These are phyloP conservation scores for Euphydryas editha DNA, from an alignment of 2,888 invertebrate genomes.

Conservation along the genomic window DNA sequence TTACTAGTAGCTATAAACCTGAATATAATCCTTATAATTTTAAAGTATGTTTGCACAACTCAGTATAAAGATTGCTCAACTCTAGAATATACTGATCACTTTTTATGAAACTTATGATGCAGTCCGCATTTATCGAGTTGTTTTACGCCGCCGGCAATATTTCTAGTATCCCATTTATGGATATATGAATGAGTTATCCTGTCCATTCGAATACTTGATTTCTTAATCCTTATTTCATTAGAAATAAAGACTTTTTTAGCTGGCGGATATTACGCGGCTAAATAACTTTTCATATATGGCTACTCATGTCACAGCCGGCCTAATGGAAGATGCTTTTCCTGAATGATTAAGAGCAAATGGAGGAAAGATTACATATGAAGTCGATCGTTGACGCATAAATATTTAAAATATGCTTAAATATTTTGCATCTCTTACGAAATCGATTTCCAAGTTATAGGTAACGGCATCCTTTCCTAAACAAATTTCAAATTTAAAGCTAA, in stretches of 20 bases:
- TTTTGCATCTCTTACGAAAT: slow-evolving; percentile 25
- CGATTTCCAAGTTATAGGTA: slow-evolving; percentile 8
- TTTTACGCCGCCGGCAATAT: slow-evolving; percentile 51
- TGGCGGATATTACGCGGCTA: slow-evolving; percentile 39
- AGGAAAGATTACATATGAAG: slow-evolving; percentile 29
- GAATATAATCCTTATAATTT: slow-evolving; percentile 10
- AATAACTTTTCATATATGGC: slow-evolving; percentile 39
- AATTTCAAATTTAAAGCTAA: slow-evolving; percentile 4
- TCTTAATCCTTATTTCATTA: slow-evolving; percentile 44
- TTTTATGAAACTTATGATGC: slow-evolving; percentile 57
- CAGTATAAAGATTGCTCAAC: slow-evolving; percentile 28
- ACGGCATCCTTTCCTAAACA: slow-evolving; percentile 5
- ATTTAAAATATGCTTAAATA: slow-evolving; percentile 19
- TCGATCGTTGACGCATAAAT: slow-evolving; percentile 19
- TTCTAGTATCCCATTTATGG: slow-evolving; percentile 62
- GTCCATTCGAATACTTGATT: slow-evolving; percentile 34
- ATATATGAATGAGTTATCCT: slow-evolving; percentile 64
- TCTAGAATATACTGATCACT: slow-evolving; percentile 30
- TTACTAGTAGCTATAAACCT: not conserved
- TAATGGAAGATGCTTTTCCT: slow-evolving; percentile 41
- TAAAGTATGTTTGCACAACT: slow-evolving; percentile 19
- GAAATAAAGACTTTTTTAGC: slow-evolving; percentile 37
- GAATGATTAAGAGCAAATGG: slow-evolving; percentile 40
- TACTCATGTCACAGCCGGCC: slow-evolving; percentile 36
- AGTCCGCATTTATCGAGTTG: slow-evolving; percentile 64